These are phyloP conservation scores for Chlorops oryzae DNA, from an alignment of 1,140 invertebrate genomes.

Conservation along the genomic window DNA sequence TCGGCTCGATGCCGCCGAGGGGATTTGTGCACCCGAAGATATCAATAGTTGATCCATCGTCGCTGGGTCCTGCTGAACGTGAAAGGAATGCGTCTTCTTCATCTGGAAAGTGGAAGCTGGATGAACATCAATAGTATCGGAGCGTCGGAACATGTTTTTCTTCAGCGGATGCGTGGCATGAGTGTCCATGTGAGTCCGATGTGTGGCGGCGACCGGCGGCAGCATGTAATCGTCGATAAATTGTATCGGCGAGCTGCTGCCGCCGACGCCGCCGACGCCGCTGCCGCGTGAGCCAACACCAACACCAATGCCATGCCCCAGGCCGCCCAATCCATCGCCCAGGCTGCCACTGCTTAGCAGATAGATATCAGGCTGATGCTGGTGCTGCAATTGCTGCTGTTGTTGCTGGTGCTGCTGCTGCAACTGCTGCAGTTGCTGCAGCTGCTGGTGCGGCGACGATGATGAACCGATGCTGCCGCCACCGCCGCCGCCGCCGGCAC, in stretches of 20 bases:
- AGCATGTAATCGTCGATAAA: slow-evolving; percentile 45
- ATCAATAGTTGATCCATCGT: slow-evolving; percentile 36
- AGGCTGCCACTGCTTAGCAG: slow-evolving; percentile 46
- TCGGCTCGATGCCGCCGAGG: slow-evolving; percentile 34
- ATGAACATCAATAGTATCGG: slow-evolving; percentile 47
- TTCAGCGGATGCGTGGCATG: slow-evolving; percentile 31
- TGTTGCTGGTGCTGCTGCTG: background rate
- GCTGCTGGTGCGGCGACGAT: background rate
- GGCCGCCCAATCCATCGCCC: slow-evolving; percentile 36
- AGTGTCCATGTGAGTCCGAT: slow-evolving; percentile 3
- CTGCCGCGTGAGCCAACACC: slow-evolving; percentile 25
- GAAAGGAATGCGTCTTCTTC: slow-evolving; percentile 48
- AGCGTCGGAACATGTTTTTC: slow-evolving; percentile 43
- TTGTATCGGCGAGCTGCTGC: slow-evolving; percentile 43
- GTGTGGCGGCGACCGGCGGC: slow-evolving; percentile 20
- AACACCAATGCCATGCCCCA: no score
- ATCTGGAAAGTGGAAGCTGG: slow-evolving; percentile 47
- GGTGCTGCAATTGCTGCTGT: slow-evolving; percentile 16
- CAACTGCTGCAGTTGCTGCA: no score
- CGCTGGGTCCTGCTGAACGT: slow-evolving; percentile 44
- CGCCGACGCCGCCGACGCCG: slow-evolving; percentile 24
- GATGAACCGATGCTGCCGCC: background rate
- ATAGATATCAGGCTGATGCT: slow-evolving; percentile 43
- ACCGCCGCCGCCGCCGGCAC: slow-evolving; percentile 1
- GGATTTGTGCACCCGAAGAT: slow-evolving; percentile 23